Conservation (phyloP, 1,140 invertebrate genomes). For the Magallana angulata region DNA sequence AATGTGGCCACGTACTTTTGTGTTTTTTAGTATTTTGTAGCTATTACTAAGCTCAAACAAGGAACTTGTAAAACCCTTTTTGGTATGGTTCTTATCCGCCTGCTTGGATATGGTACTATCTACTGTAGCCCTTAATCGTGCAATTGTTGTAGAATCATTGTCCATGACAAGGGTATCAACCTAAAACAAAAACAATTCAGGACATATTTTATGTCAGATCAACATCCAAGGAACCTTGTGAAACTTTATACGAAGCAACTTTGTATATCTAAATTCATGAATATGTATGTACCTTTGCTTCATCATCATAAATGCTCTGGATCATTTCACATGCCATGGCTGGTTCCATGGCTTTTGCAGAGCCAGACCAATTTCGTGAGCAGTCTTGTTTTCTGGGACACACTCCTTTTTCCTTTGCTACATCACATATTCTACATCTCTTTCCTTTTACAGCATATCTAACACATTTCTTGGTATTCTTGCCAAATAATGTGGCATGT, state of each 20-base stretch:
- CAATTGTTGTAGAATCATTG: slow-evolving; percentile 29
- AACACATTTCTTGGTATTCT: neutral
- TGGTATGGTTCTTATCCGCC: neutral
- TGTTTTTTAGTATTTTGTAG: slow-evolving; percentile 26
- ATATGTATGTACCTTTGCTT: neutral
- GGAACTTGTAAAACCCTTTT: neutral
- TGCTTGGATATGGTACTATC: neutral
- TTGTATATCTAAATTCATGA: too few species aligned
- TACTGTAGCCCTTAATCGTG: slow-evolving; percentile 1
- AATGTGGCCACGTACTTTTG: neutral
- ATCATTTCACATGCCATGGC: slow-evolving; percentile 16
- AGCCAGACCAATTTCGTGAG: neutral
- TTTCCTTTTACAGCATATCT: neutral
- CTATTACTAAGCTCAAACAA: slow-evolving; percentile 39
- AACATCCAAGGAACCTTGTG: neutral
- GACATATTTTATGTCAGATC: neutral
- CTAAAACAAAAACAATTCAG: neutral
- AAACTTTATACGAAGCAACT: neutral
- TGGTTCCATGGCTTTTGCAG: slow-evolving; percentile 10
- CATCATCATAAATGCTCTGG: neutral
- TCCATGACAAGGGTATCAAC: slow-evolving; percentile 1
- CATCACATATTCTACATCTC: neutral
- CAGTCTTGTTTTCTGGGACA: neutral
- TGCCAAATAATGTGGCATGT: neutral
- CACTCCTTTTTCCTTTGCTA: neutral